These are phyloP conservation scores for Catamblyrhynchus diadema DNA, from an alignment of 2,797 vertebrate species.

Conservation along the genomic window DNA sequence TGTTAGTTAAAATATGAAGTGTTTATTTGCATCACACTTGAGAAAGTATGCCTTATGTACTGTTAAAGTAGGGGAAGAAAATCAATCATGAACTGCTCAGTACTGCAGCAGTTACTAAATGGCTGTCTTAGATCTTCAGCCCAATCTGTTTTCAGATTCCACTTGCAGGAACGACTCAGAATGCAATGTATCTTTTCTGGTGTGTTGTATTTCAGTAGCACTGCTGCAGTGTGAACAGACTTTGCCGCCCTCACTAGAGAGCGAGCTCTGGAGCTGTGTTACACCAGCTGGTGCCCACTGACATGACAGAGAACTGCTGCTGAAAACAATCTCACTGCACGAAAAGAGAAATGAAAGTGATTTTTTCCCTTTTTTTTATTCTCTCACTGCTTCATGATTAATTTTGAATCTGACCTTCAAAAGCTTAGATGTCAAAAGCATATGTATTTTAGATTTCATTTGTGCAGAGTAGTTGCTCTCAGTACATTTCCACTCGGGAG, in stretches of 20 bases:
- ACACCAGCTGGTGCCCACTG: not conserved
- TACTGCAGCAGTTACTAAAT: not conserved
- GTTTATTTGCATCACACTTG: not conserved
- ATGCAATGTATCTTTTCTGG: not conserved
- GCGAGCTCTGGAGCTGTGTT: not conserved
- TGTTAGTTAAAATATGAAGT: not conserved
- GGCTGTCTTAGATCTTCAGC: not conserved
- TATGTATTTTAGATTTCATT: not conserved
- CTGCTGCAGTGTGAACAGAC: not conserved
- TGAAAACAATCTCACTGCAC: not conserved
- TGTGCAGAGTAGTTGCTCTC: not conserved
- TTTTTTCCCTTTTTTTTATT: not conserved
- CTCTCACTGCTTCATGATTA: not conserved
- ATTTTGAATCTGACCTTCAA: not conserved
- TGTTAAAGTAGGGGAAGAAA: not conserved
- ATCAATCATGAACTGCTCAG: not conserved
- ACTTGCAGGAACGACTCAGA: not conserved
- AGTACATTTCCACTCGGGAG: not conserved
- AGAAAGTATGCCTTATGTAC: not conserved
- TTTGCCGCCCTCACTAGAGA: not conserved
- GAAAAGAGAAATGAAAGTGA: not conserved
- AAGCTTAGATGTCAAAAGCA: not conserved
- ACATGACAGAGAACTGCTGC: not conserved
- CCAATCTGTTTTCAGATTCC: not conserved
- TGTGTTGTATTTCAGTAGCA: not conserved